Percentiles rank a stretch among this genome's conserved stretches.
phyloP scores from a whole-genome alignment of 92 coral and sea anemone species.

The Hydrozoanthus gracilis region DNA sequence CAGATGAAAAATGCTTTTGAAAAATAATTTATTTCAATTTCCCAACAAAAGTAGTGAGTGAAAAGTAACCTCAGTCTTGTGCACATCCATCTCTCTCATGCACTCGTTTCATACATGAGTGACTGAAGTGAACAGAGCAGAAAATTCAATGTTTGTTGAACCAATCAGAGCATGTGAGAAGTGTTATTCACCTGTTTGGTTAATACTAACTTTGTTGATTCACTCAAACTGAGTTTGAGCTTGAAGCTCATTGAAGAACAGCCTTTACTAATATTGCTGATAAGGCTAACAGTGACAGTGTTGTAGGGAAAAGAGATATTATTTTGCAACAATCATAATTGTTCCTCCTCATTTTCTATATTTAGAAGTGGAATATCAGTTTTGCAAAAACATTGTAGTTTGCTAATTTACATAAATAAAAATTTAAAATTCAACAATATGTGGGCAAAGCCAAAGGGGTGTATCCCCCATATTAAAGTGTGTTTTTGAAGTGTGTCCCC shows the following conservation, averaged over 20 bases:
- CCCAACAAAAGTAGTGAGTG: too few species aligned
- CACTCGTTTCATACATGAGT: too few species aligned
- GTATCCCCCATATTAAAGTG: constrained; percentile 3
- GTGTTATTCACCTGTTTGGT: too few species aligned
- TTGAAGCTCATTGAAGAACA: neutral
- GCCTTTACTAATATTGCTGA: neutral
- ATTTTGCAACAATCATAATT: neutral
- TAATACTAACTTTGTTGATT: neutral
- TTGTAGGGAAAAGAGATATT: neutral
- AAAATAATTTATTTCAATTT: too few species aligned
- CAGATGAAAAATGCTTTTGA: too few species aligned
- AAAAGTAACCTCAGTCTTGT: too few species aligned
- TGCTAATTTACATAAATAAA: neutral
- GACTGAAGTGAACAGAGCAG: too few species aligned
- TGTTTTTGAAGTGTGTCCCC: neutral
- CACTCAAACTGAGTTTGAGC: neutral
- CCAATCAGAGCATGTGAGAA: too few species aligned
- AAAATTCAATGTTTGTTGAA: too few species aligned
- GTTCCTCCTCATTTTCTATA: constrained; percentile 9
- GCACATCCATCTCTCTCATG: too few species aligned
- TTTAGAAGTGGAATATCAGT: constrained; percentile 6
- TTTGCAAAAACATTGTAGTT: neutral
- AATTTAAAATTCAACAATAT: neutral
- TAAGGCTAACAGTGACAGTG: neutral
- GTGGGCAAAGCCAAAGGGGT: constrained; percentile 3